A percentile compares a stretch with the other conserved stretches of the same genome.
Conservation (phyloP, 2,113 vertebrate species). For the Athene noctua region DNA sequence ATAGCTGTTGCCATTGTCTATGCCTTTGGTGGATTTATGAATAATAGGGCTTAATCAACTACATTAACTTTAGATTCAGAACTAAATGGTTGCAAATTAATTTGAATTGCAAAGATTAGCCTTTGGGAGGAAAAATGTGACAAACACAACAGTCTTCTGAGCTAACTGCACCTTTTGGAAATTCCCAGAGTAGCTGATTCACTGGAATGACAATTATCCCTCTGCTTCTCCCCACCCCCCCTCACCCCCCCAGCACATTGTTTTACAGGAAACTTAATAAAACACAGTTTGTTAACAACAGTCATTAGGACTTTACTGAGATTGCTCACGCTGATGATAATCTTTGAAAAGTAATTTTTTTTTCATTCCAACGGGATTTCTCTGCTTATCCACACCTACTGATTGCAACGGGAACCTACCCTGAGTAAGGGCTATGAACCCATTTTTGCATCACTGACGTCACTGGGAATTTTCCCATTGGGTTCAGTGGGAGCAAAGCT, state of each 20-base stretch:
- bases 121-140: constrained; percentile 55
- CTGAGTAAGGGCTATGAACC: neutral
- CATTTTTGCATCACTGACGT: neutral
- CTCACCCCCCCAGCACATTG: neutral
- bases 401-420: neutral
- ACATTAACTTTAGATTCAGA: constrained; percentile 26
- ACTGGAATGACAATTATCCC: constrained; percentile 38
- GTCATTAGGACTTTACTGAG: constrained; percentile 43
- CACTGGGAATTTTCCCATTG: constrained; percentile 26
- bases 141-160: neutral
- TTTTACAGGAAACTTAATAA: constrained; percentile 62
- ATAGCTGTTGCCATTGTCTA: neutral
- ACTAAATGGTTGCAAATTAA: constrained; percentile 46
- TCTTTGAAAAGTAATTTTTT: neutral
- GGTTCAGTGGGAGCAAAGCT: neutral
- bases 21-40: constrained; percentile 2
- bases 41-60: constrained; percentile 23
- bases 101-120: constrained; percentile 42
- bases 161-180: constrained; percentile 61
- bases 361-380: constrained; percentile 22
- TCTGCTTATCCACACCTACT: neutral
- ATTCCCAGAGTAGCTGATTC: constrained; percentile 66
- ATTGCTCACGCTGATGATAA: constrained; percentile 14
- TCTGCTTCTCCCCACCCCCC: neutral
- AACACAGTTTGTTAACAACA: constrained; percentile 35